Evolutionary conservation across 2,888 invertebrate genomes (phyloP).

Genomic region (Seladonia tumulorum): DNA sequence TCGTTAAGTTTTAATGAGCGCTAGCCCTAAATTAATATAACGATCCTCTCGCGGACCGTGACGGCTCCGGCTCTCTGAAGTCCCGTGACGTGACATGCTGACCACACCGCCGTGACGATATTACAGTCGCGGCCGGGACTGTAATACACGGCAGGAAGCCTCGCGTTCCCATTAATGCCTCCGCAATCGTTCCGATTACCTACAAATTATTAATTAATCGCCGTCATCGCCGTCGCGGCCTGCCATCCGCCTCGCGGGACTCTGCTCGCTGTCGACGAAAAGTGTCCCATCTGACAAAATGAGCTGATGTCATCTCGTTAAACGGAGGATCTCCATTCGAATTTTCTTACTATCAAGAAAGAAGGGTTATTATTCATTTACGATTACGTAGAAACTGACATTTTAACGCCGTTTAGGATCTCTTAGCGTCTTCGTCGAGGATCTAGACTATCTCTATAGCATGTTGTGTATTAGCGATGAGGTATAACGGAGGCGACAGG

Average conservation of each 20-base stretch:
- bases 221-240: not conserved
- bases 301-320: no score
- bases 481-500: not conserved
- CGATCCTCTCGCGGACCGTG: constrained; percentile 66
- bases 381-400: no score
- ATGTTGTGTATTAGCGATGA: not conserved
- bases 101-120: constrained; percentile 48
- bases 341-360: no score
- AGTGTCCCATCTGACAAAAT: not conserved
- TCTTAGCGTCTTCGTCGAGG: not conserved
- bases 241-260: not conserved
- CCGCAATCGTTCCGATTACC: constrained; percentile 58
- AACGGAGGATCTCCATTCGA: no score
- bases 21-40: constrained; percentile 72
- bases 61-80: constrained; percentile 48
- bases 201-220: constrained; percentile 66
- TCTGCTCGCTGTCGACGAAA: not conserved
- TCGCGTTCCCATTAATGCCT: constrained; percentile 49
- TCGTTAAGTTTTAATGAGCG: constrained; percentile 73
- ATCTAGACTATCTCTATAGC: not conserved
- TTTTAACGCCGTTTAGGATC: not conserved
- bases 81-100: constrained; percentile 62
- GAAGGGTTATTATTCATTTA: no score
- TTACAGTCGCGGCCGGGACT: constrained; percentile 12
- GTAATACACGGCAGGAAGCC: not conserved